These are phyloP conservation scores for Ricordea florida DNA, from an alignment of 92 coral and sea anemone species.

Conservation along the genomic window DNA sequence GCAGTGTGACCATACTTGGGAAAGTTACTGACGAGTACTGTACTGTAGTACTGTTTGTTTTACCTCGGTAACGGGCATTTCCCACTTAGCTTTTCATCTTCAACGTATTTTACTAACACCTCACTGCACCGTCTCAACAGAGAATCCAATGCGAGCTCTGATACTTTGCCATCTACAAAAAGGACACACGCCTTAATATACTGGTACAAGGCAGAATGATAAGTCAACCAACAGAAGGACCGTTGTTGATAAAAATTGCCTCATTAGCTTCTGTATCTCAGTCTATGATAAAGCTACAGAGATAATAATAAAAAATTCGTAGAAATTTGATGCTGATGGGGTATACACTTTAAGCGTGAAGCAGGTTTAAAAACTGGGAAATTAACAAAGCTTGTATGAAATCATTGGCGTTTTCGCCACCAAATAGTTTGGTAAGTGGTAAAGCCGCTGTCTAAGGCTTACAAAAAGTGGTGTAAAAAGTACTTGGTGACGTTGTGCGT, in stretches of 20 bases:
- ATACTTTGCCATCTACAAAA: slow-evolving; percentile 86
- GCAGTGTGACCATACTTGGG: no score
- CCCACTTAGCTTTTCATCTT: slow-evolving; percentile 94
- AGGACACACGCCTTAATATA: background rate
- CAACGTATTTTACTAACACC: slow-evolving; percentile 86
- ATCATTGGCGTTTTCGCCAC: no score
- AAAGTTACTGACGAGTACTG: no score
- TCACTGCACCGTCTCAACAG: slow-evolving; percentile 91
- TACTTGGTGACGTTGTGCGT: background rate
- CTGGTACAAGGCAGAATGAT: background rate
- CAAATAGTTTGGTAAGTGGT: background rate
- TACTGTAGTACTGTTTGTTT: background rate
- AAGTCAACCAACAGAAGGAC: background rate
- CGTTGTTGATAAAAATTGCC: background rate
- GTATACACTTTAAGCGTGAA: no score
- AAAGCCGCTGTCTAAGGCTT: background rate
- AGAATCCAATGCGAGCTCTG: slow-evolving; percentile 93
- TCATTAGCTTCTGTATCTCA: no score
- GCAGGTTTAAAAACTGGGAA: no score
- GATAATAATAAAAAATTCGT: no score
- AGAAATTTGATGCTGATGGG: no score
- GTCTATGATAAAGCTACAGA: no score
- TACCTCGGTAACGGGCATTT: slow-evolving; percentile 99
- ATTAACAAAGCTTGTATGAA: no score
- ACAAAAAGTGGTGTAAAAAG: background rate